Base-by-base conservation (phyloP, 2,113 vertebrate genomes). In the Pleuronectes platessa region DNA sequence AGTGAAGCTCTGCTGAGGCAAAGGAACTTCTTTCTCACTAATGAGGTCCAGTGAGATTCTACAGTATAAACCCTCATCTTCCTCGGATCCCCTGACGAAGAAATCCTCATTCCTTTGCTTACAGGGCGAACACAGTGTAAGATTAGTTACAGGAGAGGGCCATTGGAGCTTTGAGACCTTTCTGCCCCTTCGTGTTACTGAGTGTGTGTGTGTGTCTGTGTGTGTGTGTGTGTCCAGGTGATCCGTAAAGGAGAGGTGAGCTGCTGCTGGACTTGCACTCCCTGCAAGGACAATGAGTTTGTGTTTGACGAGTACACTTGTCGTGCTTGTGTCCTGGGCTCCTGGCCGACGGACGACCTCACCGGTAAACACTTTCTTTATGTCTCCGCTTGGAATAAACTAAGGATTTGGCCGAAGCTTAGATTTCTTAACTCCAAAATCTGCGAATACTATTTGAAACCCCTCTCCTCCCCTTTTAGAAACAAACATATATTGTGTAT, bases 231-330 rank as follows among this genome's bases (percentile, higher is more conserved):
- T 73, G 26, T 76, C 37, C 80, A 99, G 98, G 98, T 99, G 74
- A 99, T 99, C 85, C 96, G 98, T 79, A 99, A 99, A 92, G 98
- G 98, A 79, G 98, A 99, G 90, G 98, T 99, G 79, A 99, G 98
- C 89, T 99, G 98, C 70, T 99, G 98, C 31, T 99, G 98, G 98
- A 99, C 98, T 24, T 99, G 98, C 69, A 99, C 98, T 3, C 96
- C 96, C 2, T 99, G 98, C 79, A 99, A 99, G 84, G 98, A 99
- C 20, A 99, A 99, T 0, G 98, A 99, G 82, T 99, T 95, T 18
- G 96, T 99, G 37, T 98, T 93, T 81, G 98, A 99, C 60, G 98
- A 99, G 86, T 98, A 99, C 77, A 99, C 98, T 0, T 99, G 98
- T 89, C 96, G 95, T 65, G 97, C 97, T 0, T 99, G 98, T 71